Conservation (phyloP, 2,113 vertebrate genomes). For the Varanus salvator region DNA sequence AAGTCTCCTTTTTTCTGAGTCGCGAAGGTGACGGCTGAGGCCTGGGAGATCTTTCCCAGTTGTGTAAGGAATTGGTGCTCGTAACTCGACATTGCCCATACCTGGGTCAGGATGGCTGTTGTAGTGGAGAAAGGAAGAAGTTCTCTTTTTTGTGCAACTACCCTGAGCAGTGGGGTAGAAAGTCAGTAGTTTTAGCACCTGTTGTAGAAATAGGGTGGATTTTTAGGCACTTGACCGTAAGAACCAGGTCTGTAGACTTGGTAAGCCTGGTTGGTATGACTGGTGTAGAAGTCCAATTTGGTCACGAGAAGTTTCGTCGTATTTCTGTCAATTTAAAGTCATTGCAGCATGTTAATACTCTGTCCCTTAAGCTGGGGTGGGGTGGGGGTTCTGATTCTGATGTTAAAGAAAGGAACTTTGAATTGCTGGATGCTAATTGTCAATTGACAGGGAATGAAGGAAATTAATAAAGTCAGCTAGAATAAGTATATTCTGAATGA, state of each 20-base stretch:
- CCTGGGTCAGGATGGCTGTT: background rate
- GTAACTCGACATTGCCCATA: background rate
- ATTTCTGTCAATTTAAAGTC: constrained; percentile 50
- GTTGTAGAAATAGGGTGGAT: constrained; percentile 53
- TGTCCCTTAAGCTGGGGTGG: background rate
- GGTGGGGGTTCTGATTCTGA: background rate
- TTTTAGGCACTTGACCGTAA: constrained; percentile 29
- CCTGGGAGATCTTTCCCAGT: constrained; percentile 15
- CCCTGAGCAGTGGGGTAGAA: constrained; percentile 67
- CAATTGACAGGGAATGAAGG: background rate
- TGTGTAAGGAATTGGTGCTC: background rate
- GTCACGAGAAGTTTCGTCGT: constrained; percentile 42
- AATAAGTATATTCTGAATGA: constrained; percentile 56
- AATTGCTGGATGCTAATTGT: background rate
- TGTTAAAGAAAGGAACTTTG: constrained; percentile 1
- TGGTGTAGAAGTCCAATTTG: constrained; percentile 24
- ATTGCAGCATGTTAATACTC: background rate
- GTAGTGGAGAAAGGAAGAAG: constrained; percentile 36
- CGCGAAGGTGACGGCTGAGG: constrained; percentile 16
- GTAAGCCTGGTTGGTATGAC: background rate
- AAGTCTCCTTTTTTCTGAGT: background rate
- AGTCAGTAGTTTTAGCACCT: constrained; percentile 60
- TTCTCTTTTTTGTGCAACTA: constrained; percentile 58
- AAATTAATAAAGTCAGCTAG: constrained; percentile 21
- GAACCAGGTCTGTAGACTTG: background rate